A percentile compares a stretch with the other conserved stretches of the same genome.
These are phyloP conservation scores for Apeira syringaria DNA, from an alignment of 2,888 invertebrate genomes.

Conservation along the genomic window DNA sequence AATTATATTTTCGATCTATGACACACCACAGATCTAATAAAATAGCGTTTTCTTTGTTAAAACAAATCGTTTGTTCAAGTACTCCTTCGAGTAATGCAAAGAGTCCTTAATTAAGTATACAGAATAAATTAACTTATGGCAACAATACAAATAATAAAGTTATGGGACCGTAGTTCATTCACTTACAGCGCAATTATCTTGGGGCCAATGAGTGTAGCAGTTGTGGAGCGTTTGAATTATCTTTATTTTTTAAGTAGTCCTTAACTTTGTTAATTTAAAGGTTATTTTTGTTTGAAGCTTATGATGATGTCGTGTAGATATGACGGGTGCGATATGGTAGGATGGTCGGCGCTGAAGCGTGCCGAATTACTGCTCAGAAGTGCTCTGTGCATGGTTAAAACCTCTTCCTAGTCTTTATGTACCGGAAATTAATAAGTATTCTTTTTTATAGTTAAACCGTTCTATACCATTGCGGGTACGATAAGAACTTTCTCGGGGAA, in stretches of 20 bases:
- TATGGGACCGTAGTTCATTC: conserved; percentile 63
- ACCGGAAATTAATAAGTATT: conserved; percentile 49
- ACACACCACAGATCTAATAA: conserved; percentile 25
- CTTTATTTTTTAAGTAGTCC: conserved; percentile 28
- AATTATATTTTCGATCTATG: no score
- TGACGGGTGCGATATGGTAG: conserved; percentile 76
- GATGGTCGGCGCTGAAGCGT: conserved; percentile 66
- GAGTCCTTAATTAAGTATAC: conserved; percentile 38
- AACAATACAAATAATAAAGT: conserved; percentile 52
- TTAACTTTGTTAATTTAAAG: conserved; percentile 34
- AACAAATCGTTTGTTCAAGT: conserved; percentile 26
- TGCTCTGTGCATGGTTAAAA: conserved; percentile 38
- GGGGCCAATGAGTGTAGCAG: conserved; percentile 38
- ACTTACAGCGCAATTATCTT: conserved; percentile 67
- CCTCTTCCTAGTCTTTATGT: conserved; percentile 62
- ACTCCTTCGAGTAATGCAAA: conserved; percentile 29
- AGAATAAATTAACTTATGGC: conserved; percentile 47
- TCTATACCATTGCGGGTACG: conserved; percentile 18
- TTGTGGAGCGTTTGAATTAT: conserved; percentile 21
- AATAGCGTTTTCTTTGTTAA: conserved; percentile 28
- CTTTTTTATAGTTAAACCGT: conserved; percentile 23
- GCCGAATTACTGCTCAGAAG: conserved; percentile 57
- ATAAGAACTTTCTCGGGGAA: conserved; percentile 23
- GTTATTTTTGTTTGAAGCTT: conserved; percentile 31
- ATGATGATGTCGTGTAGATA: conserved; percentile 40